Percentiles rank a stretch among this genome's conserved stretches.
Evolutionary conservation across 2,113 vertebrate species (phyloP).

Genomic region (Cygnus buccinator): DNA sequence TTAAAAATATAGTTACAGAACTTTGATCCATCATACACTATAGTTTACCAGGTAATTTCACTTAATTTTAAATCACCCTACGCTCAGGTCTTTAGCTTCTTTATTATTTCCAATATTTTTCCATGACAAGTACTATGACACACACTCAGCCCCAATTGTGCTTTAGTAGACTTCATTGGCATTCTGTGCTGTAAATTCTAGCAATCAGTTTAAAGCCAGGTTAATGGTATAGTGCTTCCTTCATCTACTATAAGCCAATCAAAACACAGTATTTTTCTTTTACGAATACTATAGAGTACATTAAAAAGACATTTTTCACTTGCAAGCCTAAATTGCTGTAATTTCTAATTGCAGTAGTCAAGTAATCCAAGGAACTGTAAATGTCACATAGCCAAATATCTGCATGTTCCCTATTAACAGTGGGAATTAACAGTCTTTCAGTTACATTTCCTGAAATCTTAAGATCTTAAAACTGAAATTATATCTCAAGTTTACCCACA

Average conservation of each 20-base stretch:
- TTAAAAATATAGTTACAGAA: constrained; percentile 5
- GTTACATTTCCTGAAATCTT: not conserved
- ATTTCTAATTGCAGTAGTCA: not conserved
- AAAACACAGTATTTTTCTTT: constrained; percentile 22
- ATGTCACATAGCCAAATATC: not conserved
- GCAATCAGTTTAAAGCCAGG: constrained; percentile 30
- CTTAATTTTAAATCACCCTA: constrained; percentile 36
- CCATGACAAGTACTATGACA: constrained; percentile 32
- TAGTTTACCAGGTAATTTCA: constrained; percentile 10
- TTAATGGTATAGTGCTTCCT: not conserved
- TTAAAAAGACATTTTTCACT: constrained; percentile 1
- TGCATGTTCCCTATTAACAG: not conserved
- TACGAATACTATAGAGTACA: not conserved
- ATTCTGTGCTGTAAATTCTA: constrained; percentile 34
- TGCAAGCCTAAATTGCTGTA: not conserved
- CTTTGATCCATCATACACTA: not conserved
- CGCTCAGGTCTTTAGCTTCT: constrained; percentile 11
- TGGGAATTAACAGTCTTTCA: not conserved
- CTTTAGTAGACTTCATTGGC: not conserved
- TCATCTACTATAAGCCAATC: constrained; percentile 4
- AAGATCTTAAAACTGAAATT: not conserved
- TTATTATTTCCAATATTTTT: constrained; percentile 43
- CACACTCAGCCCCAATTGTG: not conserved
- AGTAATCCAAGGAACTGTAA: not conserved
- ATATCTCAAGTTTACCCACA: not conserved